phyloP scores from a whole-genome alignment of 2,797 vertebrate species.

The Oreochromis grahami region DNA sequence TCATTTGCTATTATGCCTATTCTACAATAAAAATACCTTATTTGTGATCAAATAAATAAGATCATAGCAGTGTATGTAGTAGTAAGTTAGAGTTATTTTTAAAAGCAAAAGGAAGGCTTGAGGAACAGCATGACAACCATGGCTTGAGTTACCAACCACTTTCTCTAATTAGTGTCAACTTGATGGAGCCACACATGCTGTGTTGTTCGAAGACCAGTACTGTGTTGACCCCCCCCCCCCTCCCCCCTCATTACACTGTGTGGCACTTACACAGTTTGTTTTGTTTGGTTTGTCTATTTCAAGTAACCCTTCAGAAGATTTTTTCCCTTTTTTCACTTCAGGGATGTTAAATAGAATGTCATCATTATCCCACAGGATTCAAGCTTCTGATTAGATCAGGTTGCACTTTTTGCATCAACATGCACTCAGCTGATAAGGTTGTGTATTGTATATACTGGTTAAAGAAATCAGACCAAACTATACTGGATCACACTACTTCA shows the following conservation, averaged over 20 bases:
- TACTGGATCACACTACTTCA: background rate
- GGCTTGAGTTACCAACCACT: slow-evolving; percentile 17
- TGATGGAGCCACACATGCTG: slow-evolving; percentile 27
- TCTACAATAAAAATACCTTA: background rate
- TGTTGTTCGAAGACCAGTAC: background rate
- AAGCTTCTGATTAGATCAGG: background rate
- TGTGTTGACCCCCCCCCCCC: background rate
- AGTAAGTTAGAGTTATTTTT: slow-evolving; percentile 26
- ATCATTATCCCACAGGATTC: background rate
- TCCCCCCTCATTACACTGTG: background rate
- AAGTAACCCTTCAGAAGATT: background rate
- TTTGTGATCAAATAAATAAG: background rate
- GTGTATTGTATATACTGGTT: background rate
- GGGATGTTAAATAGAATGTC: background rate
- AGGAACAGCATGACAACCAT: slow-evolving; percentile 19
- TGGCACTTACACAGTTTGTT: background rate
- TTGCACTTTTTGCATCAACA: background rate
- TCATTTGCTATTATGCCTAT: background rate
- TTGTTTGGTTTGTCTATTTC: background rate
- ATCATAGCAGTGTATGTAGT: slow-evolving; percentile 20
- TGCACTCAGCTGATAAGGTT: background rate
- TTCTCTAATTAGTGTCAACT: slow-evolving; percentile 54
- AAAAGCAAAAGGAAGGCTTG: background rate
- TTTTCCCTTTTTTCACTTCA: background rate
- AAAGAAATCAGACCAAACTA: background rate